Evolutionary conservation across 2,888 invertebrate genomes (phyloP), one percentile per base, ranked within the genome.

Genomic region (Stegophylla sp.): DNA sequence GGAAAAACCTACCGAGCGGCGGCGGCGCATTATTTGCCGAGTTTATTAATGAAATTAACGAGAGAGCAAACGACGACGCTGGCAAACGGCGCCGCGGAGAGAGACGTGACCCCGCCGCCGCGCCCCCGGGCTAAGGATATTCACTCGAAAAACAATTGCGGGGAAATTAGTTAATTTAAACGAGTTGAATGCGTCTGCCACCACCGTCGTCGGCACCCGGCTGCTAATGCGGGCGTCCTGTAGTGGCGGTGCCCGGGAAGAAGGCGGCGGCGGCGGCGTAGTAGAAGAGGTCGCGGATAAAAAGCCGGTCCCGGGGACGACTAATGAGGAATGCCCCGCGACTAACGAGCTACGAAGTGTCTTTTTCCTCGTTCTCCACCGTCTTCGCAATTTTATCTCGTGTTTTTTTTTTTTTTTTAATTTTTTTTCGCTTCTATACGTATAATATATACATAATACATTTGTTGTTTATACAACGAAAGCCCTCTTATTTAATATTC

Each of bases 81-180:
- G n/a, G n/a, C n/a, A n/a, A n/a, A n/a, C n/a, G n/a, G 56, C 56
- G 28, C n/a, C n/a, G n/a, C n/a, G n/a, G n/a, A n/a, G n/a, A 53
- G 17, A 53, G 69, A 77, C 59, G 59, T 59, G 77, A 56, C 69
- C 69, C 59, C 43, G 28, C 20, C 59, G 56, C 67, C 45, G 64
- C n/a, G 75, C 53, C 64, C n/a, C 56, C 23, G 43, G 43, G 15
- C 59, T 51, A 28, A 67, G n/a, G 56, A 77, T 56, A 67, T 67
- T 77, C 76, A 43, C 76, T 41, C 28, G 59, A 48, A 69, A 67
- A 79, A 79, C 69, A 71, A 79, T 79, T 61, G 77, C 48, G 28
- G 77, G 34, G 77, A 79, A 79, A 79, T 79, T 61, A 69, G 77
- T 77, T 77, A 67, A 69, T 77, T 77, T 69, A 69, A 79, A 79